Conservation (phyloP, 2,113 vertebrate genomes). For the Periophthalmodon schlosseri region DNA sequence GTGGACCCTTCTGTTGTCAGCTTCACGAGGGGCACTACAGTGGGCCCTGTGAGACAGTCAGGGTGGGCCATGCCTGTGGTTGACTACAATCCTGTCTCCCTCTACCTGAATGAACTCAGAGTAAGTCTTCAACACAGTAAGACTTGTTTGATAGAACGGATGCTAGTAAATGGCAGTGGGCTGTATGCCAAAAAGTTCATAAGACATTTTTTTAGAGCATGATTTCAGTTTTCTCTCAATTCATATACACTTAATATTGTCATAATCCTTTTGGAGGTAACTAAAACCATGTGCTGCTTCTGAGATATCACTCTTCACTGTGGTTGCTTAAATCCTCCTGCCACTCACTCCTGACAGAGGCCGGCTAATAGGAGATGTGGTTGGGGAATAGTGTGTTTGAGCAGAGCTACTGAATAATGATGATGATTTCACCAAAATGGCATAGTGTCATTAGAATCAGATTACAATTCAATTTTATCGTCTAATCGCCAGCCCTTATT, state of each 20-base stretch:
- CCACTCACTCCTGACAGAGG: no score
- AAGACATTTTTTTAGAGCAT: no score
- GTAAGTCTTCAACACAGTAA: constrained; percentile 70
- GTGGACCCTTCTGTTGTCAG: constrained; percentile 80
- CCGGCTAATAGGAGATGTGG: neutral
- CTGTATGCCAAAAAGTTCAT: neutral
- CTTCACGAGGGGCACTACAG: constrained; percentile 77
- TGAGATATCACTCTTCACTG: neutral
- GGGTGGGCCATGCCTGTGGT: constrained; percentile 84
- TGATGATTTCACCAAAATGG: neutral
- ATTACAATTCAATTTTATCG: no score
- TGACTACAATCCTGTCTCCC: constrained; percentile 86
- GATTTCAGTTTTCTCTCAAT: neutral
- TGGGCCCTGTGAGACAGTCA: constrained; percentile 10
- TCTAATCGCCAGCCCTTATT: no score
- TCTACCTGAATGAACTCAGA: constrained; percentile 87
- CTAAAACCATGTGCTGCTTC: no score
- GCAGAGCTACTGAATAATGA: neutral
- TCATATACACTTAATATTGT: neutral
- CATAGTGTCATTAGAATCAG: no score
- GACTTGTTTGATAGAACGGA: neutral
- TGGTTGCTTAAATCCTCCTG: neutral
- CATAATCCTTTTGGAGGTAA: neutral
- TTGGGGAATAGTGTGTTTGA: neutral
- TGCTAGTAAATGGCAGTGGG: no score